Evolutionary conservation across 2,888 invertebrate species (phyloP), one percentile per base, ranked within the genome.

Genomic region (Drosophila affinis): DNA sequence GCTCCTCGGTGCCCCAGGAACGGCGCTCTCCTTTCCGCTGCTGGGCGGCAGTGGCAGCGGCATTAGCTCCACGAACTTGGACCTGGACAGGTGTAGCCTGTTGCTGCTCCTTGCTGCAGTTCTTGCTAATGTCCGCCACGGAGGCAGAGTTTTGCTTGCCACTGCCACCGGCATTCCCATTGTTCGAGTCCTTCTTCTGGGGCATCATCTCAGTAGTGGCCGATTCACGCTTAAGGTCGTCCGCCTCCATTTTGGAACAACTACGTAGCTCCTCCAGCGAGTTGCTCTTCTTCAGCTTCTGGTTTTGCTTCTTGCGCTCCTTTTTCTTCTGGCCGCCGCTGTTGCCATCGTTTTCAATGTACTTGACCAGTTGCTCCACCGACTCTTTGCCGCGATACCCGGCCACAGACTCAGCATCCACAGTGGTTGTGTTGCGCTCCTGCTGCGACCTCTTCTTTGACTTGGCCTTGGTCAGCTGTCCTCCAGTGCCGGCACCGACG

Each of bases 331-430:
- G 79, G 0, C 87, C 93, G n/a, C 88, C 88, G 21, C 86, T 93
- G 55, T 85, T 93, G 10, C 89, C 89, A 44, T 88, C 93, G 60
- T 95, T 95, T 89, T 96, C 96, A 75, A 97, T 97, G 90, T 95
- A 97, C 79, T 95, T 95, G 72, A 97, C 93, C 77, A 97, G 93
- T 88, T 94, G 95, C 89, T 96, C 95, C 46, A 97, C 94, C 79
- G 96, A 95, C 91, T 95, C 95, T 89, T 95, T 94, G 71, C 96
- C 95, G 71, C 96, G 94, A 93, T 96, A 96, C 10, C 97, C 97
- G 88, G 95, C 95, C 69, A 97, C 95, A 77, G 94, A 93, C 85
- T 94, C 93, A 0, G 94, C 91, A 72, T 93, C 92, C 21, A 93
- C 90, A 1, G 90, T 91, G 73, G 86, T 92, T 17, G 91, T 92